These are phyloP conservation scores for Cenopis cana DNA, from an alignment of 2,888 invertebrate species.

Conservation along the genomic window DNA sequence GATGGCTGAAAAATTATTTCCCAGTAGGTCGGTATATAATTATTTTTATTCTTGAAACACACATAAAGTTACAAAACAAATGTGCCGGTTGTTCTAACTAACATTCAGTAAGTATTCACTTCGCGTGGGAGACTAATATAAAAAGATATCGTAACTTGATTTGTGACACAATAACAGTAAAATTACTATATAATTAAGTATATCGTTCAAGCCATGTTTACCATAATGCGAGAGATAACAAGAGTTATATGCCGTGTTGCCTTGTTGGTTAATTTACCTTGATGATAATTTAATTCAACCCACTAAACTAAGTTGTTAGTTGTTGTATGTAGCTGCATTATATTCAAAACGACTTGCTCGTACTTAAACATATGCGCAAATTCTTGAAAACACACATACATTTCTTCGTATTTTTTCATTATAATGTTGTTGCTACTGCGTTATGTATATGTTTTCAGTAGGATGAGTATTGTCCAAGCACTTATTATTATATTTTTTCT, in stretches of 20 bases:
- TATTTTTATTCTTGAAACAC: not conserved
- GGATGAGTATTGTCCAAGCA: too few relatives aligned
- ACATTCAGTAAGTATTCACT: constrained; percentile 48
- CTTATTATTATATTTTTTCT: too few relatives aligned
- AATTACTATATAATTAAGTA: constrained; percentile 71
- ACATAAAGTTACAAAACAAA: not conserved
- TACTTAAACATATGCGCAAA: too few relatives aligned
- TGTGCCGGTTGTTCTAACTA: not conserved
- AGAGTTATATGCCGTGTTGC: constrained; percentile 49
- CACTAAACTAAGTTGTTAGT: not conserved
- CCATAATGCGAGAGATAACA: constrained; percentile 77
- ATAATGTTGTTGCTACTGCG: too few relatives aligned
- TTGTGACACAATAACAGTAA: constrained; percentile 75
- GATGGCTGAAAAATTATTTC: not conserved
- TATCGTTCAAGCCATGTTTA: constrained; percentile 75
- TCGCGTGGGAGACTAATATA: constrained; percentile 76
- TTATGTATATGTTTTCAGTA: too few relatives aligned
- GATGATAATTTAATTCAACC: not conserved
- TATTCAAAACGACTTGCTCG: too few relatives aligned
- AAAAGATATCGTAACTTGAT: constrained; percentile 80
- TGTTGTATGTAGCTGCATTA: too few relatives aligned
- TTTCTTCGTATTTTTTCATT: too few relatives aligned
- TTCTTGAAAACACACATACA: too few relatives aligned
- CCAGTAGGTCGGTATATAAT: not conserved
- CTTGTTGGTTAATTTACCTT: constrained; percentile 11